phyloP scores from a whole-genome alignment of 2,797 vertebrate genomes.

The Megaceryle alcyon region DNA sequence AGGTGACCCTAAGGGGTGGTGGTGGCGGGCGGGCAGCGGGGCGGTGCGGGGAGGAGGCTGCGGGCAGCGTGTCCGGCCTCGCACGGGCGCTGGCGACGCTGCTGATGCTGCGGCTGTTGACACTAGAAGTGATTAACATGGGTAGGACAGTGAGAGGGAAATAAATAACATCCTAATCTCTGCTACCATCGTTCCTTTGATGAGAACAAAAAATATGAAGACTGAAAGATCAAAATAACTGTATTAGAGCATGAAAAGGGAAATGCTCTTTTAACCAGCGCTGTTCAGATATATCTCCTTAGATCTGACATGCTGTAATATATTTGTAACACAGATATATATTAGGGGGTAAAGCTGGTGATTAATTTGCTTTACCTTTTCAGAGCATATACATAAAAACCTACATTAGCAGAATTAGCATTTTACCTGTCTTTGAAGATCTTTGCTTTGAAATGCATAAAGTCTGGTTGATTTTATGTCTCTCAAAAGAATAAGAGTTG shows the following conservation, averaged over 20 bases:
- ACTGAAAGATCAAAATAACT: slow-evolving; percentile 70
- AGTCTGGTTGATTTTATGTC: slow-evolving; percentile 30
- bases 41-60: neutral
- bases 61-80: neutral
- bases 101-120: slow-evolving; percentile 3
- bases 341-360: slow-evolving; percentile 67
- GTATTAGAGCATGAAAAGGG: slow-evolving; percentile 72
- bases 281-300: slow-evolving; percentile 62
- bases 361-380: slow-evolving; percentile 74
- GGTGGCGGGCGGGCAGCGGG: neutral
- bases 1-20: neutral
- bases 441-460: slow-evolving; percentile 66
- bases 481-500: slow-evolving; percentile 33
- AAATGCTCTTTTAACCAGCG: slow-evolving; percentile 67
- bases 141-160: slow-evolving; percentile 54
- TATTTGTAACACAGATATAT: slow-evolving; percentile 69
- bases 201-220: slow-evolving; percentile 70
- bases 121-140: slow-evolving; percentile 61
- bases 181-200: slow-evolving; percentile 69
- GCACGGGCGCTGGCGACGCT: neutral
- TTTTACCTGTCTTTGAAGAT: slow-evolving; percentile 75
- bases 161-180: slow-evolving; percentile 65
- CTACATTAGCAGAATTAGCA: slow-evolving; percentile 73
- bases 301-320: slow-evolving; percentile 74
- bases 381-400: slow-evolving; percentile 74